Percentiles rank a stretch among this genome's conserved stretches.
These are phyloP conservation scores for Matsumyia berberina DNA, from an alignment of 2,888 invertebrate genomes.

Conservation along the genomic window DNA sequence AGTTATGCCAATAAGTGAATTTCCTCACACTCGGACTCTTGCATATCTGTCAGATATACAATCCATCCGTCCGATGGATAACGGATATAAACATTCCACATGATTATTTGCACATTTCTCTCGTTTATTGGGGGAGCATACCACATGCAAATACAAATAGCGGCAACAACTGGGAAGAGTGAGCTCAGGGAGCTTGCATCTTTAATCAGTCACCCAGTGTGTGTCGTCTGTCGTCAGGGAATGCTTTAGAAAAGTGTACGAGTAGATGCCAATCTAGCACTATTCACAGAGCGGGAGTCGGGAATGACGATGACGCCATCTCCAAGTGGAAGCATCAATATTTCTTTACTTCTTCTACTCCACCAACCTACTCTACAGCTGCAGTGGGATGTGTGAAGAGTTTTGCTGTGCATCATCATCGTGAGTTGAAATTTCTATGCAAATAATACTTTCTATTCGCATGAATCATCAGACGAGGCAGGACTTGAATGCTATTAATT, in stretches of 20 bases:
- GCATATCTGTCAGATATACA: constrained; percentile 28
- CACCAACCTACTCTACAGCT: no score
- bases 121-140: constrained; percentile 18
- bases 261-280: constrained; percentile 31
- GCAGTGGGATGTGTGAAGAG: not conserved
- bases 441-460: constrained; percentile 44
- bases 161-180: not conserved
- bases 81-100: constrained; percentile 60
- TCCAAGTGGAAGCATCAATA: constrained; percentile 38
- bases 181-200: constrained; percentile 38
- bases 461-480: constrained; percentile 28
- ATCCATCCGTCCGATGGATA: constrained; percentile 37
- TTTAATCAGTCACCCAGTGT: constrained; percentile 37
- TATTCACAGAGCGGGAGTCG: constrained; percentile 14
- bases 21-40: constrained; percentile 16
- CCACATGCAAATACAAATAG: constrained; percentile 28
- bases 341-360: constrained; percentile 7
- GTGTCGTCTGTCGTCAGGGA: not conserved
- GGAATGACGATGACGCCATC: constrained; percentile 33
- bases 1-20: constrained; percentile 40
- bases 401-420: not conserved
- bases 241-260: constrained; percentile 35
- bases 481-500: constrained; percentile 67
- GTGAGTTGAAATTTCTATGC: constrained; percentile 16
- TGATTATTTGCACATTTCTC: constrained; percentile 70